These are phyloP conservation scores for Crotalus viridis DNA, from an alignment of 2,113 vertebrate genomes.

Conservation along the genomic window DNA sequence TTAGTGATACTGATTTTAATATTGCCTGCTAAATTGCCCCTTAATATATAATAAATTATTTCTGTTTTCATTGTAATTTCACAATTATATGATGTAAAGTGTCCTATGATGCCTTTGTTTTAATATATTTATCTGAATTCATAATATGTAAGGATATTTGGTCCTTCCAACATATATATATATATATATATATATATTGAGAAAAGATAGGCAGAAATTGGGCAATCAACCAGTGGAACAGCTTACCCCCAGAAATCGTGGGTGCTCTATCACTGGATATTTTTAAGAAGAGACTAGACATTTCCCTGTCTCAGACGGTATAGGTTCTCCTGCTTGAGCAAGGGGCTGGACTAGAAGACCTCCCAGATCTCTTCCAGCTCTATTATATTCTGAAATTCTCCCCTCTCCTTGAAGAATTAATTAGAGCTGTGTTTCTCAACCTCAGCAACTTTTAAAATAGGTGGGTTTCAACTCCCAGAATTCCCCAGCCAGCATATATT, in stretches of 20 bases:
- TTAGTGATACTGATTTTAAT: neutral
- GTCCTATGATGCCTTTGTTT: neutral
- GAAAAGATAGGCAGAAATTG: neutral
- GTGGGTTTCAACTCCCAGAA: neutral
- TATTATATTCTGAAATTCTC: too few relatives aligned
- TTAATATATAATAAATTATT: neutral
- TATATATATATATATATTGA: too few relatives aligned
- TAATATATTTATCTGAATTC: neutral
- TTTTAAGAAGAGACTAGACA: too few relatives aligned
- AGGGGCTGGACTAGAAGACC: too few relatives aligned
- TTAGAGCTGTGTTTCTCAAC: neutral
- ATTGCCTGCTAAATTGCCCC: neutral
- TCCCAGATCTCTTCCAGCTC: too few relatives aligned
- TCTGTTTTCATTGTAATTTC: neutral
- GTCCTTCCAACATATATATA: neutral
- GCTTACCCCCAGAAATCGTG: too few relatives aligned
- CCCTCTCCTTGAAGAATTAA: neutral
- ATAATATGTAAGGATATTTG: neutral
- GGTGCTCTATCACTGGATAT: too few relatives aligned
- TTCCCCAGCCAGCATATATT: neutral
- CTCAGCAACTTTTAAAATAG: neutral
- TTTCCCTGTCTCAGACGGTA: too few relatives aligned
- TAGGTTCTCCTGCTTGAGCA: too few relatives aligned
- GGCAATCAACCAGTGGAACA: too few relatives aligned
- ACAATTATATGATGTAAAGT: neutral